Evolutionary conservation across 2,797 vertebrate species (phyloP).

Genomic region (Pseudochirops cupreus): DNA sequence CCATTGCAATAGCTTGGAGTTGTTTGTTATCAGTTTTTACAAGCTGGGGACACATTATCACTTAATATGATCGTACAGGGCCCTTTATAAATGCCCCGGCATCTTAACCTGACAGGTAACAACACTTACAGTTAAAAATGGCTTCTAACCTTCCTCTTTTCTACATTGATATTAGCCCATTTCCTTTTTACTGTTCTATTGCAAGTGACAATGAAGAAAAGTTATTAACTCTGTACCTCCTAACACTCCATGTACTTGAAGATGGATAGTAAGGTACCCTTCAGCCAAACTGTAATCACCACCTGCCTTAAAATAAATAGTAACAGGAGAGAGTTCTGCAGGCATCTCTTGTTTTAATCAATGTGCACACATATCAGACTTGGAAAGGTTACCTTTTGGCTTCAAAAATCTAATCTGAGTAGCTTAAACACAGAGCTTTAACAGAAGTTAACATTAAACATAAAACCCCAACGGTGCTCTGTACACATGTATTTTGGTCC

Average conservation of each 20-base stretch:
- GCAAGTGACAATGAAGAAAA: not conserved
- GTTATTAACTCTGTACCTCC: not conserved
- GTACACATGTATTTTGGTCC: slow-evolving; percentile 45
- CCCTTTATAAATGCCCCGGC: not conserved
- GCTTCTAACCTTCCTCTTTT: not conserved
- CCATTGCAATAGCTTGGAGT: not conserved
- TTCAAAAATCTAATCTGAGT: slow-evolving; percentile 60
- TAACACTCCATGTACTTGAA: not conserved
- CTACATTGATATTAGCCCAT: not conserved
- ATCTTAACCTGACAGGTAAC: not conserved
- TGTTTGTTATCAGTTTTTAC: not conserved
- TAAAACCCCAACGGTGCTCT: slow-evolving; percentile 10
- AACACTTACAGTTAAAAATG: not conserved
- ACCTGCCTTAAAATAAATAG: slow-evolving; percentile 5
- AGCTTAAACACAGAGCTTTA: slow-evolving; percentile 61
- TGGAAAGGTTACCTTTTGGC: slow-evolving; percentile 50
- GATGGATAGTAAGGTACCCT: not conserved
- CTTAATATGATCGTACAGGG: not conserved
- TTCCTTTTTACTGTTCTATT: not conserved
- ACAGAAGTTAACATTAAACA: slow-evolving; percentile 71
- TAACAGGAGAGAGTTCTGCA: not conserved
- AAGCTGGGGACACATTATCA: not conserved
- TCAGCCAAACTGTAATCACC: slow-evolving; percentile 1
- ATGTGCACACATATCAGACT: slow-evolving; percentile 61
- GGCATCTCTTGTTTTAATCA: slow-evolving; percentile 46